Conservation (phyloP, 2,797 vertebrate species). For the Nannoperca obscura region DNA sequence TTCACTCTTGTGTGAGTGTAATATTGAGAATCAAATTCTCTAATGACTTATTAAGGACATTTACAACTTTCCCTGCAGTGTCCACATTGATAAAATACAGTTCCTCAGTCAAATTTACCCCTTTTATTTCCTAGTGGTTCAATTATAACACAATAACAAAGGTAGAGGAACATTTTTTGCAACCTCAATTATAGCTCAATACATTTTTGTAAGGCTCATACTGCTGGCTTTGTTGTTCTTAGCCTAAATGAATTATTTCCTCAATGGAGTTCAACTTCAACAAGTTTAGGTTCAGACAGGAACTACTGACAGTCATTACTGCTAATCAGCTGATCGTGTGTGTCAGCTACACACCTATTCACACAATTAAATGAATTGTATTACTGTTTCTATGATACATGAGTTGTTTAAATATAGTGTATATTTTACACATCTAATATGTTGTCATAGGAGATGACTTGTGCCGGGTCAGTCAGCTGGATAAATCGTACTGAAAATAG, state of each 20-base stretch:
- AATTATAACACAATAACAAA: slow-evolving; percentile 45
- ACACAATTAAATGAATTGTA: not conserved
- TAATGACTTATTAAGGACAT: slow-evolving; percentile 44
- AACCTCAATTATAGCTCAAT: slow-evolving; percentile 37
- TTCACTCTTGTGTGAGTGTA: slow-evolving; percentile 16
- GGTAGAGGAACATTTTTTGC: slow-evolving; percentile 19
- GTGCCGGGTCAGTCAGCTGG: not conserved
- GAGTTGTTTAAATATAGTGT: not conserved
- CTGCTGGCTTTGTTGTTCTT: slow-evolving; percentile 35
- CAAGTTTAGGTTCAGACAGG: slow-evolving; percentile 20
- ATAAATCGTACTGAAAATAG: not conserved
- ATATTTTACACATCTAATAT: not conserved
- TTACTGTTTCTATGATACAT: not conserved
- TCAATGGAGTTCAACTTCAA: slow-evolving; percentile 15
- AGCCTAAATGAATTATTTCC: slow-evolving; percentile 31
- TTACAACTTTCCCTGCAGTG: slow-evolving; percentile 18
- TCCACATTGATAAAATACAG: slow-evolving; percentile 38
- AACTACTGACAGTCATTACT: slow-evolving; percentile 14
- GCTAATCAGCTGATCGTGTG: slow-evolving; percentile 23
- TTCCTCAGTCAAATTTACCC: slow-evolving; percentile 25
- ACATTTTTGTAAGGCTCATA: slow-evolving; percentile 21
- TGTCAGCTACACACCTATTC: not conserved
- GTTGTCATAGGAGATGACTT: not conserved
- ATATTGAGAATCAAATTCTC: slow-evolving; percentile 46
- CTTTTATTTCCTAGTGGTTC: slow-evolving; percentile 46